Percentiles rank a stretch among this genome's conserved stretches.
These are phyloP conservation scores for Hydrozoanthus gracilis DNA, from an alignment of 92 coral and sea anemone genomes.

Conservation along the genomic window DNA sequence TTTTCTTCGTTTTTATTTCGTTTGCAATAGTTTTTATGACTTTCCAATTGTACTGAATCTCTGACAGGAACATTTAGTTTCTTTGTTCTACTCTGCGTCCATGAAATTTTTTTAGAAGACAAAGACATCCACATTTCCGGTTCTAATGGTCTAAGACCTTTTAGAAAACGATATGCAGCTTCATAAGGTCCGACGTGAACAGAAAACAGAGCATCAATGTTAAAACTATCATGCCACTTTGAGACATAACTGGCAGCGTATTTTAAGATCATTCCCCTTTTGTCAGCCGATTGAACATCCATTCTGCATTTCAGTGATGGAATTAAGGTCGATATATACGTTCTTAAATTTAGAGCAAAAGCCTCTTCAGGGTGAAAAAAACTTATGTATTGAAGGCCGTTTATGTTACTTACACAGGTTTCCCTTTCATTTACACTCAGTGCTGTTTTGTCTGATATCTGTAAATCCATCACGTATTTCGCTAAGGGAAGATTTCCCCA, in stretches of 20 bases:
- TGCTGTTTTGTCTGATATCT: neutral
- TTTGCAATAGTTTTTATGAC: no score
- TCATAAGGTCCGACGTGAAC: neutral
- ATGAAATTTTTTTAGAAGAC: no score
- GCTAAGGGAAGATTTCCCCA: conserved; percentile 23
- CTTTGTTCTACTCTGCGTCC: no score
- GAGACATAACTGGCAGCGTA: conserved; percentile 53
- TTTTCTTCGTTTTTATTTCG: no score
- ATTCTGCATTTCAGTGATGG: conserved; percentile 55
- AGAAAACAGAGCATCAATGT: conserved; percentile 23
- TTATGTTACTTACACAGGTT: neutral
- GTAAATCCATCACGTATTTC: neutral
- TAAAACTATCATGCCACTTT: conserved; percentile 49
- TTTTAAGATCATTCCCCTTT: conserved; percentile 54
- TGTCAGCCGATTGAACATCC: conserved; percentile 59
- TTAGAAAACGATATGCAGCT: conserved; percentile 8
- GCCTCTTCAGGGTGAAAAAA: conserved; percentile 39
- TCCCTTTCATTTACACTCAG: neutral
- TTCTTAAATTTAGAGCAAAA: conserved; percentile 54
- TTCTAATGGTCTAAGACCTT: conserved; percentile 14
- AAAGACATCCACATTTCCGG: no score
- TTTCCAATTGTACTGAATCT: no score
- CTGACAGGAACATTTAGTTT: no score
- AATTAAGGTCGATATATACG: conserved; percentile 42
- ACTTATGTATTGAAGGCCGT: neutral